These are phyloP conservation scores for Disparrhopalites patrizii DNA, from an alignment of 2,888 invertebrate genomes.

Conservation along the genomic window DNA sequence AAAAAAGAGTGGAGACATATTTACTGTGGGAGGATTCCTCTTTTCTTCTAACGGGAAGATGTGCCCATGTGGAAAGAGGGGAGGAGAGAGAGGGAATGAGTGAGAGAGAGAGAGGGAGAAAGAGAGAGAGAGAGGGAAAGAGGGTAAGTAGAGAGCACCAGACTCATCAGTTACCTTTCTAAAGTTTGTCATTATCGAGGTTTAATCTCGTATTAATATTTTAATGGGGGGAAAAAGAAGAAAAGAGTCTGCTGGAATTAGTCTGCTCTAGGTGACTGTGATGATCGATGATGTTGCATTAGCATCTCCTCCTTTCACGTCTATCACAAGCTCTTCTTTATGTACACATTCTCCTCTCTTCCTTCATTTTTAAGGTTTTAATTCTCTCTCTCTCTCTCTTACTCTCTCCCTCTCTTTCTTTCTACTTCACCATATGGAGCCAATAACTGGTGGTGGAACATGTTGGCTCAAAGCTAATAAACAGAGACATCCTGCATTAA, in stretches of 20 bases:
- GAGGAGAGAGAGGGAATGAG: constrained; percentile 6
- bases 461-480: constrained; percentile 20
- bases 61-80: constrained; percentile 1
- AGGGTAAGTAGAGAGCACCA: too few relatives aligned
- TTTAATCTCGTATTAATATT: constrained; percentile 45
- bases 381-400: background rate
- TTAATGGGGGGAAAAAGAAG: constrained; percentile 41
- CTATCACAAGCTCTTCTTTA: constrained; percentile 31
- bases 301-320: constrained; percentile 36
- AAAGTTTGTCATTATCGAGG: constrained; percentile 45
- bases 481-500: constrained; percentile 25
- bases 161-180: constrained; percentile 43
- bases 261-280: constrained; percentile 39
- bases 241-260: constrained; percentile 36
- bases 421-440: background rate
- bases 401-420: too few relatives aligned
- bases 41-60: too few relatives aligned
- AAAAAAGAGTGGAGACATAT: background rate
- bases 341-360: background rate
- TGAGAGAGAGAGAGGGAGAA: constrained; percentile 13
- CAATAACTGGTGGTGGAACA: background rate
- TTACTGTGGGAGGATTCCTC: too few relatives aligned
- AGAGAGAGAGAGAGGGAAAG: constrained; percentile 10
- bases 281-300: constrained; percentile 39
- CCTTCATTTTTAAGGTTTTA: too few relatives aligned